phyloP scores from a whole-genome alignment of 2,888 invertebrate species.

The Asteroscopus sphinx region DNA sequence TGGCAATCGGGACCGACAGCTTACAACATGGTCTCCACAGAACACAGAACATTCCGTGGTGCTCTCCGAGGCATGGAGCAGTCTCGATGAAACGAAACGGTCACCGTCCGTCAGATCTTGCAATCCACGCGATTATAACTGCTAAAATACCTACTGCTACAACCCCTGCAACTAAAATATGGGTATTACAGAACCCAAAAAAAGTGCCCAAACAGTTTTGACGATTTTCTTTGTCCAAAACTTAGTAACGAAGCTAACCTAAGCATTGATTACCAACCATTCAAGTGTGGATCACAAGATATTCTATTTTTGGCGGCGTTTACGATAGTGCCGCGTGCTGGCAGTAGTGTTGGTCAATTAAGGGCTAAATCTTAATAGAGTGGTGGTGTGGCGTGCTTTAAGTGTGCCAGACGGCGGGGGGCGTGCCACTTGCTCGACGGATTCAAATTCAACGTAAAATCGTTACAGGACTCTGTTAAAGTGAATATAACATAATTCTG shows the following conservation, averaged over 20 bases:
- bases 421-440: conserved; percentile 32
- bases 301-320: conserved; percentile 64
- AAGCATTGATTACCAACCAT: conserved; percentile 36
- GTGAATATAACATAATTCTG: conserved; percentile 24
- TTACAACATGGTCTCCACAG: too few species aligned
- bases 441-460: conserved; percentile 46
- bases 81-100: too few species aligned
- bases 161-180: neutral
- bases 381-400: conserved; percentile 65
- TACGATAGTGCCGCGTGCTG: conserved; percentile 58
- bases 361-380: conserved; percentile 46
- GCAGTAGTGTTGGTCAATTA: conserved; percentile 51
- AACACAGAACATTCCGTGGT: too few species aligned
- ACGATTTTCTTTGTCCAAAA: conserved; percentile 5
- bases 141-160: too few species aligned
- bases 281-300: conserved; percentile 50
- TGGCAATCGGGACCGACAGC: too few species aligned
- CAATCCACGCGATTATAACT: too few species aligned
- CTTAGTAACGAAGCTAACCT: conserved; percentile 19
- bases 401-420: conserved; percentile 73
- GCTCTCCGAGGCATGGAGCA: too few species aligned
- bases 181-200: neutral
- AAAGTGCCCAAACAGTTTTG: neutral
- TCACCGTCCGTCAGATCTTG: too few species aligned
- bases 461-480: conserved; percentile 39